A percentile compares a stretch with the other conserved stretches of the same genome.
Conservation (phyloP, 2,797 vertebrate genomes). For the Alouatta caraya region DNA sequence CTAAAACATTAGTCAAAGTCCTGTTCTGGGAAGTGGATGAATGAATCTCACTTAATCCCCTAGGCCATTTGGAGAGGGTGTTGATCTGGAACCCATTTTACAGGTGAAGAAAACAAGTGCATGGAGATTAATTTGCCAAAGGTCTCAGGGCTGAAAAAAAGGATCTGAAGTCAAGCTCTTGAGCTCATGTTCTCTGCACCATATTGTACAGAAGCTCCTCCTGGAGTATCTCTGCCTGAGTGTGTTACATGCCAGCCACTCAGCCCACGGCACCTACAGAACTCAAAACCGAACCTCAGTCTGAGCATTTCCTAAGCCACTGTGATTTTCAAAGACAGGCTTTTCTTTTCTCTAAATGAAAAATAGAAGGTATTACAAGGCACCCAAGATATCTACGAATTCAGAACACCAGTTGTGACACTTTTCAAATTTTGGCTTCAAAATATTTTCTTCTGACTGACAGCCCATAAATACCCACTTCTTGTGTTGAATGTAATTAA, state of each 20-base stretch:
- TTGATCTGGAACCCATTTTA: neutral
- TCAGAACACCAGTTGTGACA: conserved; percentile 64
- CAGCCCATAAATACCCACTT: conserved; percentile 44
- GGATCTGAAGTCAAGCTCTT: neutral
- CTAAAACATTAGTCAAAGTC: neutral
- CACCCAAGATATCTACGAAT: conserved; percentile 48
- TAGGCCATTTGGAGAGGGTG: neutral
- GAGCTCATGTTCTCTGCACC: neutral
- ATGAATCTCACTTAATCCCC: neutral
- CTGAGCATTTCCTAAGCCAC: neutral
- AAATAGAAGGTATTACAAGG: conserved; percentile 9
- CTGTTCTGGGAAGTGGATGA: neutral
- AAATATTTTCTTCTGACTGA: conserved; percentile 67
- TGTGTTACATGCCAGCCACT: accelerated
- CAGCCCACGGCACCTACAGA: neutral
- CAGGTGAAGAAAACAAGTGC: neutral
- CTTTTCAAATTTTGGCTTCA: conserved; percentile 57
- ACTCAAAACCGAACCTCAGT: neutral
- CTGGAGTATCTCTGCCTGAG: accelerated
- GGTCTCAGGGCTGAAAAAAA: neutral
- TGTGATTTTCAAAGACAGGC: conserved; percentile 23
- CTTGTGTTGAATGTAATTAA: conserved; percentile 41
- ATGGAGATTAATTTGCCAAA: neutral
- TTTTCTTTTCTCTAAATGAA: conserved; percentile 43
- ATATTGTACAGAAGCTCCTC: neutral